Base-by-base conservation (phyloP, 2,888 invertebrate genomes). In the Craniophora ligustri region DNA sequence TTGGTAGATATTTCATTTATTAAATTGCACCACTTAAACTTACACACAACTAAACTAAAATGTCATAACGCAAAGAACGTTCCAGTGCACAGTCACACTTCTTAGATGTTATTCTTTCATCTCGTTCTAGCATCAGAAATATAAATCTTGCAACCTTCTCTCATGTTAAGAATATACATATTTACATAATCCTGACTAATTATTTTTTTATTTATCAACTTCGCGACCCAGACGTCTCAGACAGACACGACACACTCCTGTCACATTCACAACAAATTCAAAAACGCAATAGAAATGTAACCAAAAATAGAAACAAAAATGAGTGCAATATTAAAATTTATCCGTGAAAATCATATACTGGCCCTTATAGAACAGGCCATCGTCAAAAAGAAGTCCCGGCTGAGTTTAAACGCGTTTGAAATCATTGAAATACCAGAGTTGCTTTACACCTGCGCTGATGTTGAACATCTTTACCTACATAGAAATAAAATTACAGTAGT, bases 321-420 rank as follows among this genome's bases (percentile, higher is more conserved):
- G 95, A 95, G 95, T 92, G 94, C 93, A 76, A 92, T 96, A 76
- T 94, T 95, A 84, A 94, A 95, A 87, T 96, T 95, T 86, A 94
- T 96, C 76, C 95, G 95, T 85, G 94, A 95, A 86, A 95, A 95
- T 81, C 95, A 95, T 77, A 95, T 95, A 78, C 82, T 95, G 74
- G 95, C 95, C 28, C 92, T 95, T 69, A 95, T 96, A 73, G 96
- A 96, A 88, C 94, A 95, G 77, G 95, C 95, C 7, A 91, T 94
- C 51, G 87, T 86, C 23, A 94, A 94, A 75, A 95, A 94, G 82
- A 93, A 95, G 32, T 94, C 94, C 49, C 91, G 94, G 57, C 86
- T 96, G 64, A 94, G 94, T 85, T 86, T 96, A 53, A 95, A 95
- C 66, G 94, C 95, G 60, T 95, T 94, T 75, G 95, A 96, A 89